Base-by-base conservation (phyloP, 2,888 invertebrate species). In the Philereme transversata region DNA sequence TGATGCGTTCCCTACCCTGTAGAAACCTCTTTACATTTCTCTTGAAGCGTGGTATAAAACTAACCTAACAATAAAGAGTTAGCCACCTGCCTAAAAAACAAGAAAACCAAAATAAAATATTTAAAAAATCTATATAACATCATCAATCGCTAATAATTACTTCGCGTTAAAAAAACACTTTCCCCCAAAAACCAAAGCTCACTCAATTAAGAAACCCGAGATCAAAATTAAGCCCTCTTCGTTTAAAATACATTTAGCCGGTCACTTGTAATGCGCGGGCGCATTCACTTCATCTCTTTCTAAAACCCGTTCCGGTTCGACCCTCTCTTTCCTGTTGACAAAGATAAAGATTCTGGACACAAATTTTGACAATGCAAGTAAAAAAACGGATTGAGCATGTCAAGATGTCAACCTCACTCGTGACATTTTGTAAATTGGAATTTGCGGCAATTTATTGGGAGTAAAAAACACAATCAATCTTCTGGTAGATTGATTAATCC, bases 181-280 rank as follows among this genome's bases (percentile, higher is more conserved):
- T 58, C 64, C 64, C 63, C 62, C 62, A 71, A 78, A 79, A 80
- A 80, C 70, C 69, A 71, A 79, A 79, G 82, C 80, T 73, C 80
- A 82, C 85, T 87, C 87, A 88, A 91, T 90, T 90, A 90, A 88
- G 82, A 82, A 77, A 77, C 75, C 82, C 76, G 78, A 84, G 79
- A 85, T 84, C 86, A 85, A 85, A 90, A 92, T 91, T 90, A 89
- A 91, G 91, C 91, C 88, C 87, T 91, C 89, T 87, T 86, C 88
- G 86, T 90, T 92, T 90, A 90, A 91, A 90, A 90, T 89, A 87
- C 90, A 90, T 91, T 91, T 91, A 91, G 90, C 90, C 88, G 86
- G 88, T 87, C 89, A 90, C 90, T 88, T 90, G 91, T 88, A 89
- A 88, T 82, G 88, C 83, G 81, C 84, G 71, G 74, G 81, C 83